Evolutionary conservation across 1,140 invertebrate genomes (phyloP), one percentile per base, ranked within the genome.

Genomic region (Cydia strobilella): DNA sequence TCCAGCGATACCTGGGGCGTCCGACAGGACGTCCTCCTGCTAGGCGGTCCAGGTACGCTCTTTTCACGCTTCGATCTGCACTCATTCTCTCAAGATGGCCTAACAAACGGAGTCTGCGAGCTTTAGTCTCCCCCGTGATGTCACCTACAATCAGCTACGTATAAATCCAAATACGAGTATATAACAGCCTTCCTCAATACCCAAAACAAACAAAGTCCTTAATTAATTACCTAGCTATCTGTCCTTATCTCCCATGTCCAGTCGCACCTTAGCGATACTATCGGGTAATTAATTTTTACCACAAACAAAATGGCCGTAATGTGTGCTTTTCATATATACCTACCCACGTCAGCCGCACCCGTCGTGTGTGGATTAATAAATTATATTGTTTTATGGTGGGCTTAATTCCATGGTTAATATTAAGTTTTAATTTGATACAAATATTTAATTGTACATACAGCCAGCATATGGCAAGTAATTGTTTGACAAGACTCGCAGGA

Each of bases 221-320:
- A 69, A 69, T 69, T 69, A 31, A 69, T 69, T 69, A 69, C 65
- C 65, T 35, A 69, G 7, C 65, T 59, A 59, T 35, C 31, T 51
- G 48, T 51, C 48, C 48, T 69, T 69, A 69, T 69, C 65, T 69
- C 15, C 15, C 4, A n/a, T 69, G 65, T 39, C 65, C 65, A 69
- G 65, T 31, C 65, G 65, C 65, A 69, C 65, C 65, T 69, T 69
- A 39, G 31, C 27, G 65, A 69, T 69, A 69, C 65, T 69, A 69
- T 69, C 65, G 20, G 15, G n/a, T 69, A 69, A 69, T 69, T 69
- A 69, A 69, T 69, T 69, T 69, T 69, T 69, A 69, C 65, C 65
- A 69, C 65, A 69, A 69, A 69, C 65, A 69, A 35, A 69, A 69
- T 69, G 31, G 65, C 27, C 7, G 65, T 23, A 51, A 69, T 69